Evolutionary conservation across 2,888 invertebrate genomes (phyloP), one percentile per base, ranked within the genome.

Genomic region (Drosophila hawaiiensis): DNA sequence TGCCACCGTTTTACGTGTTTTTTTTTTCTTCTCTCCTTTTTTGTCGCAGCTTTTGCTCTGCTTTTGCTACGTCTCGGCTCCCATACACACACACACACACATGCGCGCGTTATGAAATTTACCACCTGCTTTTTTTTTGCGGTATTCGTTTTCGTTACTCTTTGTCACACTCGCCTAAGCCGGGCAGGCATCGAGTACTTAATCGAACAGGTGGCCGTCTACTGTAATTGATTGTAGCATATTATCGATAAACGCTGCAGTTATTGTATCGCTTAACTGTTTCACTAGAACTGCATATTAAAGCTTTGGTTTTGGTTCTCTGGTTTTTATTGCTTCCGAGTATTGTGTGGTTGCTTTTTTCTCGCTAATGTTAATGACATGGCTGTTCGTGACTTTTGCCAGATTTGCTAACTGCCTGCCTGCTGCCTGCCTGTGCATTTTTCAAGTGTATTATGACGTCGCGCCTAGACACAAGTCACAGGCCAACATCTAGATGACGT

Each of bases 381-480:
- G 84, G 64, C 59, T 70, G 85, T 85, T 85, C 85, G 85, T 85
- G 85, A 85, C 85, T 85, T 90, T 79, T 61, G 90, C 73, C 78
- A 83, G 90, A 90, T 85, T 85, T 76, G 64, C 71, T 68, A 61
- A 19, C 33, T 53, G 50, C 53, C 66, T 58, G 56, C 29, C 60
- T 49, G 37, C 64, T 70, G 65, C 75, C 67, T 88, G 90, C 66
- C 73, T 71, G 52, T 84, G 84, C 90, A 85, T 88, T 85, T 84
- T 83, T 85, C 85, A 85, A 90, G 85, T 82, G 78, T 90, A 90
- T 85, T 85, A 90, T 90, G 90, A 85, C 89, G 80, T 73, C 47
- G 86, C 69, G 80, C 76, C 89, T 90, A 84, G 85, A 90, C 90
- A 88, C 89, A 79, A 68, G 61, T 68, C 64, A 49, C 49, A 39